These are phyloP conservation scores for Epirrhoe alternata DNA, from an alignment of 2,888 invertebrate species.

Conservation along the genomic window DNA sequence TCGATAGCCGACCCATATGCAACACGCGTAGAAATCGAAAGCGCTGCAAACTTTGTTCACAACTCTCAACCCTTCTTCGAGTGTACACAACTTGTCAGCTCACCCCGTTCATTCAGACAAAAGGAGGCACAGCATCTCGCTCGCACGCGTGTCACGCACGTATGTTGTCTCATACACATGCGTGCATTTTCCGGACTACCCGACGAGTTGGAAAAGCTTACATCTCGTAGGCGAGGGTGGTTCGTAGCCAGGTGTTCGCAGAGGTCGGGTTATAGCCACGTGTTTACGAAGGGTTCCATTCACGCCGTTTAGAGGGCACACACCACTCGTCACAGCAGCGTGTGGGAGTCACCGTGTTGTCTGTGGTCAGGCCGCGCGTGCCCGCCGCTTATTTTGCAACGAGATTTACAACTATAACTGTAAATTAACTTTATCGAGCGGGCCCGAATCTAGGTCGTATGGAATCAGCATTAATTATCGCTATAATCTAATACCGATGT, in stretches of 20 bases:
- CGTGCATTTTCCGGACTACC: conserved; percentile 62
- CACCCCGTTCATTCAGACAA: conserved; percentile 78
- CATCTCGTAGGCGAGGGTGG: conserved; percentile 40
- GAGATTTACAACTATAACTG: conserved; percentile 84
- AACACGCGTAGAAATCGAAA: conserved; percentile 80
- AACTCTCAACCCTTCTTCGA: conserved; percentile 76
- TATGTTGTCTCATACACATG: conserved; percentile 74
- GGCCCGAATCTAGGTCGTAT: conserved; percentile 83
- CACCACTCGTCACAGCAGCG: conserved; percentile 53
- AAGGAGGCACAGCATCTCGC: conserved; percentile 67
- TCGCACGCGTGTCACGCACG: conserved; percentile 69
- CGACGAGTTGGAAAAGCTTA: conserved; percentile 50
- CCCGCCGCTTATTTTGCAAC: conserved; percentile 81
- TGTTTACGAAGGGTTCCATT: conserved; percentile 72
- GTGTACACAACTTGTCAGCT: conserved; percentile 75
- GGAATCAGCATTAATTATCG: conserved; percentile 85
- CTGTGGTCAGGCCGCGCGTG: conserved; percentile 80
- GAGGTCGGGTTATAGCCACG: conserved; percentile 66
- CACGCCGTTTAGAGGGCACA: conserved; percentile 54
- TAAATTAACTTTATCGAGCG: conserved; percentile 84
- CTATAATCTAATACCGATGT: conserved; percentile 82
- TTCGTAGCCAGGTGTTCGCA: conserved; percentile 41
- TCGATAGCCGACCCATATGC: conserved; percentile 80
- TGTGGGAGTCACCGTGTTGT: conserved; percentile 78
- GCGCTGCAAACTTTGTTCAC: conserved; percentile 69